phyloP scores from a whole-genome alignment of 2,888 invertebrate species.

The Lypha dubia region DNA sequence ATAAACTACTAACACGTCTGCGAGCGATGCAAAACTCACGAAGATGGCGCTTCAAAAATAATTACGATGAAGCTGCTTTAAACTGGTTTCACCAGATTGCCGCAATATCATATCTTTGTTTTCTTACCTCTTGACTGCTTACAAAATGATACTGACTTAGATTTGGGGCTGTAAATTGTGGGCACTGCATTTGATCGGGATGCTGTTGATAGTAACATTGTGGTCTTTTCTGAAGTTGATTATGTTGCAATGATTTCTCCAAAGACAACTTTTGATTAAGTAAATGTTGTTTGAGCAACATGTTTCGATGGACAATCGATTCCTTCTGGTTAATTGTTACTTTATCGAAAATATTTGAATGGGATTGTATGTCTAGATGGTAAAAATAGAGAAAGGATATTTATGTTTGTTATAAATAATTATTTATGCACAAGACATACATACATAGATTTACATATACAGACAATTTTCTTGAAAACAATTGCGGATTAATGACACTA shows the following conservation, averaged over 20 bases:
- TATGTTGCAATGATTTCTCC: constrained; percentile 76
- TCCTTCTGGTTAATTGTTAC: constrained; percentile 85
- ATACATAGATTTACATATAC: too few relatives aligned
- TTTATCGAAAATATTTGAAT: constrained; percentile 22
- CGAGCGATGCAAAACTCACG: too few relatives aligned
- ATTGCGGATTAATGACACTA: too few relatives aligned
- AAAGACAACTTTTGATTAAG: constrained; percentile 84
- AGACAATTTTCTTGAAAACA: too few relatives aligned
- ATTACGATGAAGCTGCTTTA: too few relatives aligned
- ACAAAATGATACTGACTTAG: constrained; percentile 86
- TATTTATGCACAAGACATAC: neutral
- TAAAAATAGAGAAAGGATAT: neutral
- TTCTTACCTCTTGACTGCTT: constrained; percentile 84
- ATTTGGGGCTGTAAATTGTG: constrained; percentile 85
- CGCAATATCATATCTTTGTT: too few relatives aligned
- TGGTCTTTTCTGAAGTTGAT: constrained; percentile 62
- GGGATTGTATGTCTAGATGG: constrained; percentile 20
- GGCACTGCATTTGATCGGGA: constrained; percentile 72
- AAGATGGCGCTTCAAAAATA: too few relatives aligned
- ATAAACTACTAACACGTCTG: too few relatives aligned
- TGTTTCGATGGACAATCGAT: constrained; percentile 88
- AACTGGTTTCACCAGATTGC: neutral
- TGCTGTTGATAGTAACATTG: constrained; percentile 69
- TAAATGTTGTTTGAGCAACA: constrained; percentile 87
- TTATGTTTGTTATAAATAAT: neutral